These are phyloP conservation scores for Acanthosepion pharaonis DNA, from an alignment of 2,888 invertebrate species.

Conservation along the genomic window DNA sequence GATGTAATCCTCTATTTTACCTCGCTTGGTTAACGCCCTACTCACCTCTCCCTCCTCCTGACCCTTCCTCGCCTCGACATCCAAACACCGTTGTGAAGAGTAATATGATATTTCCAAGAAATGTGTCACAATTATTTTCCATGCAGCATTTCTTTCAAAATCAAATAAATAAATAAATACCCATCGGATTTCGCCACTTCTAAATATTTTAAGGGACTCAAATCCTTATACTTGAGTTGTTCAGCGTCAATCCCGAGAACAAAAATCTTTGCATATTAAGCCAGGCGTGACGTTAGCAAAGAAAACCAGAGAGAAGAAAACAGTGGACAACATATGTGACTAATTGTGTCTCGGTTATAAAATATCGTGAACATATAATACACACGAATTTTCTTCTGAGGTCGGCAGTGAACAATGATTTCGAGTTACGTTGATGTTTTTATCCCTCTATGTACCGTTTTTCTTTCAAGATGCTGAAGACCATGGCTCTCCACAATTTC, in stretches of 20 bases:
- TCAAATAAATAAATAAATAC: not conserved
- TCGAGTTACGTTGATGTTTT: no score
- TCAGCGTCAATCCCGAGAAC: not conserved
- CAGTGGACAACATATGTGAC: no score
- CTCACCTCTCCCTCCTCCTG: not conserved
- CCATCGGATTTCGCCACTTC: slow-evolving; percentile 33
- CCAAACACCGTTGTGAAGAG: no score
- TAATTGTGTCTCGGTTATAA: no score
- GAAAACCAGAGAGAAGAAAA: not conserved
- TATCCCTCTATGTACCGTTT: no score
- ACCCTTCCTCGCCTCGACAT: not conserved
- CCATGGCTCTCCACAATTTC: no score
- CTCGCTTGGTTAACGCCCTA: slow-evolving; percentile 8
- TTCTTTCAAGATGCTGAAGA: no score
- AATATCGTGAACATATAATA: no score
- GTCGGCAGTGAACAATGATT: no score
- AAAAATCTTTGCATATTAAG: not conserved
- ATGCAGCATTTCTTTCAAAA: not conserved
- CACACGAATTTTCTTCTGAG: no score
- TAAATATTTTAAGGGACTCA: not conserved
- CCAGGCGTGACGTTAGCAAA: not conserved
- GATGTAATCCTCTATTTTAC: not conserved
- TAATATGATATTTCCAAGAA: not conserved
- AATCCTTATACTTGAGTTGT: not conserved
- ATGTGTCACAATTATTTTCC: not conserved